Conservation (phyloP, 2,797 vertebrate species). For the Pseudochirops corinnae region DNA sequence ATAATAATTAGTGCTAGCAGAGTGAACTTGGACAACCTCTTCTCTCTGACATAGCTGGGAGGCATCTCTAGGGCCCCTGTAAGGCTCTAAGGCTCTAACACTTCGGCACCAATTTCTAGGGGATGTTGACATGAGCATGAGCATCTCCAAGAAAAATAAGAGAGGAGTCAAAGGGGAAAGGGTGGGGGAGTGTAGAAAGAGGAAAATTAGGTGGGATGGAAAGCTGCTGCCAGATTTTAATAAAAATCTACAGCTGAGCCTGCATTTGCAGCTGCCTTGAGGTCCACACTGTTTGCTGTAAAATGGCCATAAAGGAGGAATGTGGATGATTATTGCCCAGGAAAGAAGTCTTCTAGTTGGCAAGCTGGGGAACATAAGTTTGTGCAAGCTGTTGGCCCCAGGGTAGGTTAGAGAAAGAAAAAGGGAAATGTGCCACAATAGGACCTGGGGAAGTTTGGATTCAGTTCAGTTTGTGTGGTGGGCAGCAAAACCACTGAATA, state of each 20-base stretch:
- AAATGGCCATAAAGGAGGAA: conserved; percentile 53
- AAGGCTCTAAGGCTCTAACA: conserved; percentile 47
- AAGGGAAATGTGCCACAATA: conserved; percentile 17
- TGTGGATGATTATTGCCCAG: conserved; percentile 62
- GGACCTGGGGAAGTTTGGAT: conserved; percentile 41
- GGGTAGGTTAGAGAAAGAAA: conserved; percentile 62
- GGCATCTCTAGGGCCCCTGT: conserved; percentile 60
- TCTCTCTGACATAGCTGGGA: conserved; percentile 45
- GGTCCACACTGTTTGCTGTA: conserved; percentile 60
- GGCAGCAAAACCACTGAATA: neutral
- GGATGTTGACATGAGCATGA: conserved; percentile 46
- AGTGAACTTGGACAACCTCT: conserved; percentile 43
- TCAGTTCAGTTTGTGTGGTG: neutral
- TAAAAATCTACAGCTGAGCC: conserved; percentile 55
- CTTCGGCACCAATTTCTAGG: conserved; percentile 55
- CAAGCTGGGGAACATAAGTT: conserved; percentile 47
- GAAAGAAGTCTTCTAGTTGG: conserved; percentile 52
- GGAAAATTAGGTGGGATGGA: conserved; percentile 38
- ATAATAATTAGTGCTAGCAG: conserved; percentile 59
- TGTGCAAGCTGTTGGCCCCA: conserved; percentile 44
- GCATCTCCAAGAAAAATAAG: conserved; percentile 81
- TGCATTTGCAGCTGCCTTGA: conserved; percentile 62
- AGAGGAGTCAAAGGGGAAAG: conserved; percentile 31
- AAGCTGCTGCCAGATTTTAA: conserved; percentile 70
- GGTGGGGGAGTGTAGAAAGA: conserved; percentile 27